phyloP scores from a whole-genome alignment of 2,797 vertebrate genomes.

The Acropternis orthonyx region DNA sequence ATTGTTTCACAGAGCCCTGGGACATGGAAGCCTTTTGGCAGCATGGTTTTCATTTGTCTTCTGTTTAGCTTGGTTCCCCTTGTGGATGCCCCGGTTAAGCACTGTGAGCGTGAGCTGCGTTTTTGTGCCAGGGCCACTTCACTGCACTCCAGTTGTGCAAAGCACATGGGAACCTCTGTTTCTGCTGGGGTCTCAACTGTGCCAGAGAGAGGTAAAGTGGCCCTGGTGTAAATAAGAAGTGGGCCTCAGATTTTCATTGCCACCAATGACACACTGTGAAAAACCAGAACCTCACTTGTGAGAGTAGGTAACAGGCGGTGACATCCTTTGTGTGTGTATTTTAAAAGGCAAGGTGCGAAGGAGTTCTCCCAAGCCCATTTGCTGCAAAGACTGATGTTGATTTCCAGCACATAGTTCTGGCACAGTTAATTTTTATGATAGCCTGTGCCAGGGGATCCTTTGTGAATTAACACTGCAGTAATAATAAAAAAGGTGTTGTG shows the following conservation, averaged over 20 bases:
- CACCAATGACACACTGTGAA: neutral
- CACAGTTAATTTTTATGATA: neutral
- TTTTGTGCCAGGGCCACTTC: neutral
- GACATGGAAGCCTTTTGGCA: neutral
- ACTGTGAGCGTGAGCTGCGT: neutral
- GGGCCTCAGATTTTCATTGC: neutral
- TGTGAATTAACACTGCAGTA: neutral
- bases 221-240: neutral
- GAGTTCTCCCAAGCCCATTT: conserved; percentile 8
- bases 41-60: neutral
- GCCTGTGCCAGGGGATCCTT: neutral
- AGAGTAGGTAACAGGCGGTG: neutral
- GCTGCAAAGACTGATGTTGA: neutral
- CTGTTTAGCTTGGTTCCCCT: neutral
- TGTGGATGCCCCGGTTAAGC: neutral
- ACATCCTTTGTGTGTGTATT: neutral
- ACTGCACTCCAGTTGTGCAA: neutral
- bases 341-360: conserved; percentile 6
- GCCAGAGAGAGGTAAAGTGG: neutral
- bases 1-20: neutral
- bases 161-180: neutral
- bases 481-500: neutral
- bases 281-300: neutral
- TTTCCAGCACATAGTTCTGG: neutral
- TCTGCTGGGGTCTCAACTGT: neutral